Base-by-base conservation (phyloP, 1,140 invertebrate species). In the Aphelenchoides avenae region DNA sequence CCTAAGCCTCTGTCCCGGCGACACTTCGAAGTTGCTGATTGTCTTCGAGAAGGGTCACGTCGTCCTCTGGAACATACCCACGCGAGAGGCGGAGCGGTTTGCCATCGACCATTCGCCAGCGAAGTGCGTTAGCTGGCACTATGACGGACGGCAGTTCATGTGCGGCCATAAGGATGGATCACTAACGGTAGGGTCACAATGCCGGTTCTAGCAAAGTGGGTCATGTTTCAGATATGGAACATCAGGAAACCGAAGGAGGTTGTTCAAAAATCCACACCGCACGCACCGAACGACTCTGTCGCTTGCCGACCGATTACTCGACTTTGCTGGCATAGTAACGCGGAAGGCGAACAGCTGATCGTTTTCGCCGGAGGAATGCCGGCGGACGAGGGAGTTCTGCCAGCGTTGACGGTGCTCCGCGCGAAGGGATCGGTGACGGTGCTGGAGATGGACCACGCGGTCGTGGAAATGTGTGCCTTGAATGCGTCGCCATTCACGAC, bases 91-190 rank as follows among this genome's bases (percentile, higher is more conserved):
- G 13, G 91, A 95, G 39, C 41, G 68, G 36, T 77, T 77, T 58
- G 59, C 46, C 11, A 31, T 54, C 22, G 67, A 66, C 31, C 22
- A 57, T n/a, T 54, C 85, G 20, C 81, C 95, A 47, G 65, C 76
- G n/a, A 64, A 64, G 84, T 86, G 73, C 90, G 88, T 52, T 85
- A 92, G 71, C 51, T 99, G 94, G 94, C 90, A 96, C 79, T 85
- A 91, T 78, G 93, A 98, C 79, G 94, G 93, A 53, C 92, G 94
- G 81, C 89, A 92, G 80, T 93, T 98, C 78, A 91, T 98, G 86
- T 91, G 88, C 64, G 88, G 88, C 68, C 92, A 97, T 79, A 85
- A 84, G 9, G 92, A 98, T 81, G 94, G 94, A 42, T 70, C 66
- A 27, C 46, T 65, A 3, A 64, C 64, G 37, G 54, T 68, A 44